phyloP scores from a whole-genome alignment of 2,797 vertebrate species.

The Lutjanus campechanus region DNA sequence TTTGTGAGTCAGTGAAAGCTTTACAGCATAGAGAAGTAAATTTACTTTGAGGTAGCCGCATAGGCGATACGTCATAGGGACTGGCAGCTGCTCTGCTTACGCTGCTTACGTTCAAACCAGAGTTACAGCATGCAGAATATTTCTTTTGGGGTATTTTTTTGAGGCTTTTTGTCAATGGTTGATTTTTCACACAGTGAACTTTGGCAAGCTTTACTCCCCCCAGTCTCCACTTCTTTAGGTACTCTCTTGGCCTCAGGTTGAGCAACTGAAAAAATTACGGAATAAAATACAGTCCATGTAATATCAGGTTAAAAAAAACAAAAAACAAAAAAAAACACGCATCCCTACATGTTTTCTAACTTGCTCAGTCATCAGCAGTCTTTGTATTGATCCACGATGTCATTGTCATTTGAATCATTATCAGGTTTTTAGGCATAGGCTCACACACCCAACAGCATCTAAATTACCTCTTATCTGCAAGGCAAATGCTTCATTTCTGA shows the following conservation, averaged over 20 bases:
- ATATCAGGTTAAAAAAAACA: too few species aligned
- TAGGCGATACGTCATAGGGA: too few species aligned
- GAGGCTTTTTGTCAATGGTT: not conserved
- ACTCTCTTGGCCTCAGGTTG: not conserved
- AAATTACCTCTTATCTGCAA: slow-evolving; percentile 13
- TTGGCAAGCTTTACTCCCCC: fast-evolving
- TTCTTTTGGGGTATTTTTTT: not conserved
- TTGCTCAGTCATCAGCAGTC: slow-evolving; percentile 12
- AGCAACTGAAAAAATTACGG: not conserved
- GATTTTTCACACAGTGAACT: not conserved
- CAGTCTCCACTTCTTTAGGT: not conserved
- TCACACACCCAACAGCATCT: slow-evolving; percentile 9
- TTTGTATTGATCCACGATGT: not conserved
- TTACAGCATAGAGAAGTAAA: not conserved
- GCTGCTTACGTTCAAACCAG: not conserved
- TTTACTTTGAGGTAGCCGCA: not conserved
- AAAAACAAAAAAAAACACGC: not conserved
- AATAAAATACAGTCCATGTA: too few species aligned
- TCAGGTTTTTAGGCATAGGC: slow-evolving; percentile 8
- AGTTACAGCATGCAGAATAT: not conserved
- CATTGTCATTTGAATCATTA: slow-evolving; percentile 11
- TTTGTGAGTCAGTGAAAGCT: not conserved
- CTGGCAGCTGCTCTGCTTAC: not conserved
- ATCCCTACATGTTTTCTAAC: slow-evolving; percentile 4
- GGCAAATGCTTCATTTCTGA: slow-evolving; percentile 33